These are phyloP conservation scores for Cremastinae sp. DNA, from an alignment of 2,888 invertebrate species.

Conservation along the genomic window DNA sequence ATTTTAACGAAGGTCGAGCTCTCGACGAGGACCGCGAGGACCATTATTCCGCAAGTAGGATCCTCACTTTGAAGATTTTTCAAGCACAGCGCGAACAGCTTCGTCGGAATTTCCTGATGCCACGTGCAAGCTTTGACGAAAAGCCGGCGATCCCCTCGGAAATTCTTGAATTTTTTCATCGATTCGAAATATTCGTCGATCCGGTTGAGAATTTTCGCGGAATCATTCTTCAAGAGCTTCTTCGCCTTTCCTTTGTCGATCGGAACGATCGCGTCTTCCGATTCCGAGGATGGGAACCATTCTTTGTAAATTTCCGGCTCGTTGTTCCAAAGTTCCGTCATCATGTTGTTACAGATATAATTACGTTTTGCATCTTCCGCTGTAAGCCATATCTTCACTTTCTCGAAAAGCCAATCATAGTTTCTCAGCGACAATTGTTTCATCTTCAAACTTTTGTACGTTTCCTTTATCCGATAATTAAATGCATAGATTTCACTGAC, in stretches of 20 bases:
- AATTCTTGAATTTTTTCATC: neutral
- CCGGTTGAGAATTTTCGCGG: conserved; percentile 43
- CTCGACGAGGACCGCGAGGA: conserved; percentile 67
- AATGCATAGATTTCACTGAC: conserved; percentile 64
- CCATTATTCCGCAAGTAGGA: conserved; percentile 30
- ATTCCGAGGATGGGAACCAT: conserved; percentile 30
- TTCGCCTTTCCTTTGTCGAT: conserved; percentile 24
- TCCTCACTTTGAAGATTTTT: conserved; percentile 40
- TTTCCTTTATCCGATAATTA: conserved; percentile 58
- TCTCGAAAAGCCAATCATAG: conserved; percentile 68
- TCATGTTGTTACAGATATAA: no score
- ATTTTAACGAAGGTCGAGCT: conserved; percentile 64
- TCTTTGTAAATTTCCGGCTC: conserved; percentile 61
- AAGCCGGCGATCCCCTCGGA: neutral
- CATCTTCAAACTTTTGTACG: conserved; percentile 22
- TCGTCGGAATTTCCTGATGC: conserved; percentile 73
- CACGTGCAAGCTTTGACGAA: conserved; percentile 70
- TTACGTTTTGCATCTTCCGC: neutral
- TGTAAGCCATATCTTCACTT: neutral
- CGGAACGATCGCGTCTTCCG: neutral
- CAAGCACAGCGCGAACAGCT: conserved; percentile 62
- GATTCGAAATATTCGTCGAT: conserved; percentile 63
- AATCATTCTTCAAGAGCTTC: conserved; percentile 44
- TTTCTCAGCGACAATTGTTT: conserved; percentile 61
- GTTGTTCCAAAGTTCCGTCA: conserved; percentile 10